Evolutionary conservation across 1,140 invertebrate genomes (phyloP), one percentile per base, ranked within the genome.

Genomic region (Drosophila sp.): DNA sequence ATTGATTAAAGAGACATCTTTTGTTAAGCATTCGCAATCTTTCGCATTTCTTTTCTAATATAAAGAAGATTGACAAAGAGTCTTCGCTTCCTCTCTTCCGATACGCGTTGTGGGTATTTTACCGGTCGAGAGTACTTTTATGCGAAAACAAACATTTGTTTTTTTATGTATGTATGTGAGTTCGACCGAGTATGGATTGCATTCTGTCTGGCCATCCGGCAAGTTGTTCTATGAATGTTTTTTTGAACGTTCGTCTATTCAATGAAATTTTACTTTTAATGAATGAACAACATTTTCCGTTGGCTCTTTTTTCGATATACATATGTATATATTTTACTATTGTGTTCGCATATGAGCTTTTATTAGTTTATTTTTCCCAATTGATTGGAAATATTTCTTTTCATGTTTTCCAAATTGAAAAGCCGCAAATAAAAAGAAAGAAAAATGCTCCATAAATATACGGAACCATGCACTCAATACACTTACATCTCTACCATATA

Each of bases 381-480:
- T 87, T 87, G 83, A 87, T 87, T 87, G 83, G 83, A 87, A 87
- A 87, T 89, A 89, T 87, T 87, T 83, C 83, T 83, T 87, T 87
- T 87, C 83, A 89, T 87, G 83, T 87, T 83, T 76, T 86, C 34
- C 78, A 57, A 80, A 72, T 78, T 72, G 61, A 78, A 80, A 79
- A 75, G 61, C 72, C 72, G 46, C 29, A 76, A 79, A 83, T 69
- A 78, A 76, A 65, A 73, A 75, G 43, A 71, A 72, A 72, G 34
- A 59, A 79, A 58, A 50, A 64, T 57, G 32, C 51, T 56, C 50
- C 50, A 67, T 50, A 70, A 57, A 65, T 41, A 59, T 38, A 56
- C 29, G 29, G 18, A 34, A 66, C n/a, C 16, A 63, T 53, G 38
- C 36, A 29, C 48, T 11, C 16, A 54, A 71, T 56, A 43, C 61